These are phyloP conservation scores for Dicaeum eximium DNA, from an alignment of 2,113 vertebrate genomes.

Conservation along the genomic window DNA sequence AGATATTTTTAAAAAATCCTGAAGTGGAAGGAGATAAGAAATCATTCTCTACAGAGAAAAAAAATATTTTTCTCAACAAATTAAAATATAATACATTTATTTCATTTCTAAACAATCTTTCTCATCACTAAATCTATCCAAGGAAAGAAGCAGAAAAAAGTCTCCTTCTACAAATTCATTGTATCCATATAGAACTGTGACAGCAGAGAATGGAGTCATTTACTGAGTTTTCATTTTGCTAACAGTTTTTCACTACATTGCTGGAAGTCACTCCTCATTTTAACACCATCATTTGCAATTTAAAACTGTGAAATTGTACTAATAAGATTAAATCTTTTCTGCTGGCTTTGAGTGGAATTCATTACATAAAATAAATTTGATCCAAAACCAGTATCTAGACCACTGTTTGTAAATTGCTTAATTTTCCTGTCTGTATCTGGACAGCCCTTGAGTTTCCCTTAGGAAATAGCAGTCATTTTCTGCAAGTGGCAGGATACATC, in stretches of 20 bases:
- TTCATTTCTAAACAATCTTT: not conserved
- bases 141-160: not conserved
- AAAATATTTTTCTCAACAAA: not conserved
- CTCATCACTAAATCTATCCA: not conserved
- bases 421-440: not conserved
- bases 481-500: not conserved
- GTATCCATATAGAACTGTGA: not conserved
- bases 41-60: not conserved
- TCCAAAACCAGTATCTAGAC: not conserved
- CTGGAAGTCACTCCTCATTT: not conserved
- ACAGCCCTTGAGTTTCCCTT: not conserved
- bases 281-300: not conserved
- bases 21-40: not conserved
- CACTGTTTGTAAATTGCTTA: not conserved
- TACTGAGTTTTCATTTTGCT: not conserved
- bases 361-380: not conserved
- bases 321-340: conserved; percentile 13
- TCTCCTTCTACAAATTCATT: not conserved
- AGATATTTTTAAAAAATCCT: too few relatives aligned
- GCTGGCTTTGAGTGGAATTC: not conserved
- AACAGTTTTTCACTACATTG: not conserved
- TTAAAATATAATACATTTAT: not conserved
- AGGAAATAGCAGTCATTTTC: not conserved
- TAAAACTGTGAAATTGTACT: not conserved
- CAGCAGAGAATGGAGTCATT: not conserved